A percentile compares a stretch with the other conserved stretches of the same genome.
Evolutionary conservation across 1,140 invertebrate species (phyloP).

Genomic region (Drosophila azteca): DNA sequence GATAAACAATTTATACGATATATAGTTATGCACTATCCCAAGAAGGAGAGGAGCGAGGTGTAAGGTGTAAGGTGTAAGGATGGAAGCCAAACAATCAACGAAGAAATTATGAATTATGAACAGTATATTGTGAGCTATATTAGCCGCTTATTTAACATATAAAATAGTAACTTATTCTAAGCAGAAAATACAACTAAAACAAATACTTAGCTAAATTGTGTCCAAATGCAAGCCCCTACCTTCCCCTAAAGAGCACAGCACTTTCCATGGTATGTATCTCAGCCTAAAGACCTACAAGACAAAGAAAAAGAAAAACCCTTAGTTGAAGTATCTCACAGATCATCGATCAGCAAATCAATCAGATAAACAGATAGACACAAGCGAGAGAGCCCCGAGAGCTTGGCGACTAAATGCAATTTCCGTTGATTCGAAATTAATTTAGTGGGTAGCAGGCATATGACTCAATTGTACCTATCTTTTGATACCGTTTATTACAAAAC

Average conservation of each 20-base stretch:
- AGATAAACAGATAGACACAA: conserved; percentile 15
- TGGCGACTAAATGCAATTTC: conserved; percentile 32
- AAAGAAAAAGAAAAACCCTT: conserved; percentile 14
- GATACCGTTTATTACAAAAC: conserved; percentile 82
- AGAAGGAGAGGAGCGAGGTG: background rate
- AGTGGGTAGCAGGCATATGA: conserved; percentile 68
- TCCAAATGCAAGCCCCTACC: conserved; percentile 59
- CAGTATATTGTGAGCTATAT: conserved; percentile 72
- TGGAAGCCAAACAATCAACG: conserved; percentile 77
- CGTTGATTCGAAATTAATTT: conserved; percentile 63
- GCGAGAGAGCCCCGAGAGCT: conserved; percentile 17
- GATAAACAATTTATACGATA: conserved; percentile 37
- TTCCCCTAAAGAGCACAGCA: conserved; percentile 18
- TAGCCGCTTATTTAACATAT: conserved; percentile 67
- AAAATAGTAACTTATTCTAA: conserved; percentile 54
- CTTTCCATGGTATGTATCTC: conserved; percentile 47
- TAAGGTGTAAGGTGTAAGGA: background rate
- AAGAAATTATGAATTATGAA: conserved; percentile 62
- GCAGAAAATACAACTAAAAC: conserved; percentile 14
- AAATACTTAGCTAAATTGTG: conserved; percentile 68
- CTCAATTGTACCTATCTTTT: conserved; percentile 82
- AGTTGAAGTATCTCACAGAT: conserved; percentile 51
- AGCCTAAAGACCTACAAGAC: conserved; percentile 33
- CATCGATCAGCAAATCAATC: conserved; percentile 18
- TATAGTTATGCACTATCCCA: conserved; percentile 10